Conservation (phyloP, 2,113 vertebrate genomes). For the Entomyzon cyanotis region DNA sequence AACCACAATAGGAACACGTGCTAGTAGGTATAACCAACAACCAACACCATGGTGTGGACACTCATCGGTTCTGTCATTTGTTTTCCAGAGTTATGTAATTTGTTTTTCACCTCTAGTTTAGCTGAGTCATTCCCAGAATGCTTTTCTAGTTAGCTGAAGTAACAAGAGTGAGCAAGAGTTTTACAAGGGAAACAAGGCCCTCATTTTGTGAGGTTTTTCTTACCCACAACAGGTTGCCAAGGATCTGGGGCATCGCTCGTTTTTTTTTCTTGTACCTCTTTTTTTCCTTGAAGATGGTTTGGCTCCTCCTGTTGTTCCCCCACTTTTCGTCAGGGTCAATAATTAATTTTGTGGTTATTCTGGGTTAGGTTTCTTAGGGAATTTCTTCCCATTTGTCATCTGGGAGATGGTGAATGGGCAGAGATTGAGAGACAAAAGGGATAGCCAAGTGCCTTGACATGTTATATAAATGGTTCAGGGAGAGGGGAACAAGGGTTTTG, state of each 20-base stretch:
- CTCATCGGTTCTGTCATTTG: too few relatives aligned
- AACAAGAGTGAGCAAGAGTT: too few relatives aligned
- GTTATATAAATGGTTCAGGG: neutral
- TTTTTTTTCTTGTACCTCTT: neutral
- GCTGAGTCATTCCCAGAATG: too few relatives aligned
- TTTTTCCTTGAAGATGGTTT: neutral
- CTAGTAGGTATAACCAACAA: too few relatives aligned
- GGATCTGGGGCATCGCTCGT: neutral
- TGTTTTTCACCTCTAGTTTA: too few relatives aligned
- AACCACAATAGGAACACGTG: too few relatives aligned
- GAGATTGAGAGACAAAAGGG: neutral
- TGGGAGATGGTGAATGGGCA: neutral
- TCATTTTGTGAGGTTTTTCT: too few relatives aligned
- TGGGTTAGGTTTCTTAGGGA: neutral
- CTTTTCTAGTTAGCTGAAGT: too few relatives aligned
- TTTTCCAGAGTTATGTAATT: too few relatives aligned
- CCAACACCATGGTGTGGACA: too few relatives aligned
- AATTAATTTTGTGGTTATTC: neutral
- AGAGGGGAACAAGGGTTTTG: neutral
- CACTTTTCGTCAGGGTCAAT: accelerated
- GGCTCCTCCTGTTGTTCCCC: neutral
- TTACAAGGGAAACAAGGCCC: too few relatives aligned
- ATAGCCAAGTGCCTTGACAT: neutral
- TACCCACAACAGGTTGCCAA: neutral
- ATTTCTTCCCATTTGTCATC: neutral